phyloP scores from a whole-genome alignment of 1,140 invertebrate species.

The Ruditapes philippinarum region DNA sequence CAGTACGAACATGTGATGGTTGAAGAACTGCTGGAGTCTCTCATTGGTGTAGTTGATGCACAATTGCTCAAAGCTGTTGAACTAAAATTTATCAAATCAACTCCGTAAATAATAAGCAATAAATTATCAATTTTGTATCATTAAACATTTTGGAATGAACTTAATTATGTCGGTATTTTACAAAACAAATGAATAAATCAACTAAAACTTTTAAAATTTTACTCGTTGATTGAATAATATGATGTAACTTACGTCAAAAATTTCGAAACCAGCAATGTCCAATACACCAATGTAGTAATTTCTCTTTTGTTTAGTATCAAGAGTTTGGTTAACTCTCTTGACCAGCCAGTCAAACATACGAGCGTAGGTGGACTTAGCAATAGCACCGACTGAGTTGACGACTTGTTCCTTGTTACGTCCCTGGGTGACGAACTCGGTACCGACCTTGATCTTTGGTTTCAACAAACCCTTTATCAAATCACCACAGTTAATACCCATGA shows the following conservation, averaged over 20 bases:
- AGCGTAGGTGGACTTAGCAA: slow-evolving; percentile 98
- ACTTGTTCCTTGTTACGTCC: slow-evolving; percentile 98
- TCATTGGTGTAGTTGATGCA: slow-evolving; percentile 99
- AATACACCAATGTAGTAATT: slow-evolving; percentile 99
- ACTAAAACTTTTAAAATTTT: too few relatives aligned
- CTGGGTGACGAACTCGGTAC: slow-evolving; percentile 98
- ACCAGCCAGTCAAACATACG: slow-evolving; percentile 98
- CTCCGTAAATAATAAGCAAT: too few relatives aligned
- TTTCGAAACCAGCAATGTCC: slow-evolving; percentile 99
- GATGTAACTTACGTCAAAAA: slow-evolving; percentile 99
- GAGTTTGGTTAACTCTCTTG: slow-evolving; percentile 99
- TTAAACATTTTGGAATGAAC: too few relatives aligned
- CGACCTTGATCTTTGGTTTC: slow-evolving; percentile 89
- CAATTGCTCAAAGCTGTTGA: slow-evolving; percentile 99
- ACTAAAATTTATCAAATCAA: slow-evolving; percentile 89
- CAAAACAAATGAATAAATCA: too few relatives aligned
- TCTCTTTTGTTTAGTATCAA: slow-evolving; percentile 98
- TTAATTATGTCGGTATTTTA: too few relatives aligned
- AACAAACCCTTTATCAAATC: slow-evolving; percentile 88
- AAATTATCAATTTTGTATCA: too few relatives aligned
- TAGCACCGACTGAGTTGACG: slow-evolving; percentile 96
- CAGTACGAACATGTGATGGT: slow-evolving; percentile 99
- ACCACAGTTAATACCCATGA: slow-evolving; percentile 90
- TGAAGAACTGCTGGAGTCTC: slow-evolving; percentile 99
- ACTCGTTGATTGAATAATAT: too few relatives aligned